Evolutionary conservation across 2,113 vertebrate species (phyloP), one percentile per base, ranked within the genome.

Genomic region (Dissostichus mawsoni): DNA sequence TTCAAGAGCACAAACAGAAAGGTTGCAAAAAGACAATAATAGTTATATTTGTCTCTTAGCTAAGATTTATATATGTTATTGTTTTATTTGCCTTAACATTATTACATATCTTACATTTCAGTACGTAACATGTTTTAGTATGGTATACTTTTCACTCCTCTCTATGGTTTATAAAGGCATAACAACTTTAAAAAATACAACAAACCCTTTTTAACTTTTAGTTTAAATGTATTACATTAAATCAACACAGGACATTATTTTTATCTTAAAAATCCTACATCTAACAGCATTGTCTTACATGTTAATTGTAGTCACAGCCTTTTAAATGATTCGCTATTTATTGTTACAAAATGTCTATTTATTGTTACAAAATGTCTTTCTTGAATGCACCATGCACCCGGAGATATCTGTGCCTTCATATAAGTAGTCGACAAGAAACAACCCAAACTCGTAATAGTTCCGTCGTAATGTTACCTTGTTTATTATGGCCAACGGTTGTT

Each of bases 321-420:
- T 18, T 57, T 7, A 66, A 51, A 45, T 29, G 1, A 1, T 20
- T 3, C 18, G 16, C 14, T 4, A 48, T 48, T 14, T 2, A 10
- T 4, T 17, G 9, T 11, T 41, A 13, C 5, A 13, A 17, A n/a
- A 18, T 7, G 0, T n/a, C 1, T 20, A 48, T 48, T 13, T 2
- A 7, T 6, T 16, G 8, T 11, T 41, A 12, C 8, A 13, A 17
- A 16, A 18, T 8, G 0, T n/a, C 1, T 44, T 36, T 57, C 77
- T 71, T 85, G 74, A 89, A 91, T 13, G 87, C 72, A 69, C 8
- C 66, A 91, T 13, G 87, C 72, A 69, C 8, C 5, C 13, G 2
- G 33, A 3, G 0, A 16, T 3, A 1, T 17, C 0, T 55, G 69
- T 58, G 0, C 16, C 17, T 17, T 11, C 29, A 1, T 0, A 16